phyloP scores from a whole-genome alignment of 2,113 vertebrate species.

The Anarrhichthys ocellatus region DNA sequence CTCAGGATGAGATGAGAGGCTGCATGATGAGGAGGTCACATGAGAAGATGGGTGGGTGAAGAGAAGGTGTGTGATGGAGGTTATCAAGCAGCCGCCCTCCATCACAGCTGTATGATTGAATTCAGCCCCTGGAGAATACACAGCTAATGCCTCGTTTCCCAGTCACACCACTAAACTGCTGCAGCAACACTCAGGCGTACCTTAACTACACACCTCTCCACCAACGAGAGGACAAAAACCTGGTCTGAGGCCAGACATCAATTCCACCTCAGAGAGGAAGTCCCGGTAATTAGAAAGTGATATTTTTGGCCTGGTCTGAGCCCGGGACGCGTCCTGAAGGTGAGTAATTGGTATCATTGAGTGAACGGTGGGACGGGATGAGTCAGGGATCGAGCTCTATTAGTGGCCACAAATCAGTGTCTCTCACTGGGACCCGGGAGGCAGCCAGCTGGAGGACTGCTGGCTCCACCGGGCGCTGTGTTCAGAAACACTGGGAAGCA shows the following conservation, averaged over 20 bases:
- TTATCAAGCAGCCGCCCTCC: conserved; percentile 15
- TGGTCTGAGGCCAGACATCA: conserved; percentile 24
- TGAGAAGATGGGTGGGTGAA: not conserved
- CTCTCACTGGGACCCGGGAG: conserved; percentile 52
- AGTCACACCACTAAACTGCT: not conserved
- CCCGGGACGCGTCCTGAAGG: conserved; percentile 51
- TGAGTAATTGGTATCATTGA: conserved; percentile 74
- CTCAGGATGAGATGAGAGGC: conserved; percentile 26
- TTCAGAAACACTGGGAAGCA: conserved; percentile 24
- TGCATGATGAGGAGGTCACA: conserved; percentile 29
- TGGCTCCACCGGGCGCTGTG: conserved; percentile 43
- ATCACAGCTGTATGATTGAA: conserved; percentile 34
- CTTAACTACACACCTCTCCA: not conserved
- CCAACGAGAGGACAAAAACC: conserved; percentile 8
- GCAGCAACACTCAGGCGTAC: not conserved
- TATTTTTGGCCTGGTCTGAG: conserved; percentile 63
- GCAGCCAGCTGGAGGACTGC: conserved; percentile 53
- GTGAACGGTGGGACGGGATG: conserved; percentile 65
- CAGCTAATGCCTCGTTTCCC: not conserved
- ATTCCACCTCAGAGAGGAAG: conserved; percentile 39
- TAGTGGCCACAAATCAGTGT: conserved; percentile 69
- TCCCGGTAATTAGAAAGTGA: conserved; percentile 59
- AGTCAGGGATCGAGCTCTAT: conserved; percentile 73
- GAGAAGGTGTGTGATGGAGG: conserved; percentile 16
- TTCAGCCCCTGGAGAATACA: not conserved